These are phyloP conservation scores for Argya squamiceps DNA, from an alignment of 2,797 vertebrate genomes.

Conservation along the genomic window DNA sequence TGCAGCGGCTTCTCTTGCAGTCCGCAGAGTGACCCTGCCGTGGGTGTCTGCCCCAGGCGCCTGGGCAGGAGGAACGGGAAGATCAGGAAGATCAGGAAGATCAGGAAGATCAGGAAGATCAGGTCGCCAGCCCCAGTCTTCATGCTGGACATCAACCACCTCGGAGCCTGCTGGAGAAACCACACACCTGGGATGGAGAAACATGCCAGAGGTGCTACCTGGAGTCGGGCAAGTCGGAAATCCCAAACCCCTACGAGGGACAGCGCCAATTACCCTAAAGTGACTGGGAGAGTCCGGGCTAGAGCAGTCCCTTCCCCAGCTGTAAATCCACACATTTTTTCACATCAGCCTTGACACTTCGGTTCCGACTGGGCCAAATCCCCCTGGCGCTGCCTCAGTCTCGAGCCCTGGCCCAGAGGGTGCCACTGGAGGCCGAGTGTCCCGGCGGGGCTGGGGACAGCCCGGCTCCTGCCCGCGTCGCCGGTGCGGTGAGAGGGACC, in stretches of 20 bases:
- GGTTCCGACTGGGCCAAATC: background rate
- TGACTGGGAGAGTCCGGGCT: fast-evolving
- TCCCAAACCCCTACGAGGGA: background rate
- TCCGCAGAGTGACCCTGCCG: background rate
- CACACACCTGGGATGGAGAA: background rate
- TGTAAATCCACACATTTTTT: background rate
- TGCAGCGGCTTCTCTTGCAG: background rate
- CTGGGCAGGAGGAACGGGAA: background rate
- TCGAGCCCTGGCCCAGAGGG: fast-evolving
- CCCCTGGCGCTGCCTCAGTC: background rate
- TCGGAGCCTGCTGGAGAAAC: background rate
- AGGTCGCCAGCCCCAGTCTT: fast-evolving
- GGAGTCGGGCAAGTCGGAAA: background rate
- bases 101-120: fast-evolving
- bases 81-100: background rate
- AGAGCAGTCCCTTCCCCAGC: background rate
- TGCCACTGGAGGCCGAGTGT: background rate
- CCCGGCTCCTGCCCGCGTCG: fast-evolving
- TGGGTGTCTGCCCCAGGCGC: background rate
- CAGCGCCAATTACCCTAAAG: background rate
- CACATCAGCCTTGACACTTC: background rate
- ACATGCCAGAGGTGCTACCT: background rate
- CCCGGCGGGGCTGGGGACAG: background rate
- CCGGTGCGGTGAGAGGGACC: background rate
- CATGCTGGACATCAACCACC: fast-evolving